Evolutionary conservation across 2,113 vertebrate species (phyloP).

Genomic region (Porphyrio hochstetteri): DNA sequence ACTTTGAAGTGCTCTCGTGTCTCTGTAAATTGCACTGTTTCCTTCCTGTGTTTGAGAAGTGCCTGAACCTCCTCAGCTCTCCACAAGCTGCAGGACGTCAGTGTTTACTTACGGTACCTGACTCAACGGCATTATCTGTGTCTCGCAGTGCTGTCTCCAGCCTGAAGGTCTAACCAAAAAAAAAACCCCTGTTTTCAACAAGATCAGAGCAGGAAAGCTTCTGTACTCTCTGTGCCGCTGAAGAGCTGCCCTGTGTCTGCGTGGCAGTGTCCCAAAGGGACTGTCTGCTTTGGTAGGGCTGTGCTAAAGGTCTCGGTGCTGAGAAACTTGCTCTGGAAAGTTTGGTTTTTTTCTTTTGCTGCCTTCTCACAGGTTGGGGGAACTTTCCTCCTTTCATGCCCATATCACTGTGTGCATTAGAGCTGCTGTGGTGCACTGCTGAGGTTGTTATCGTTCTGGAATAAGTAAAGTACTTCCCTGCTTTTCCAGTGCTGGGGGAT

Average conservation of each 20-base stretch:
- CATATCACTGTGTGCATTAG: rapidly evolving
- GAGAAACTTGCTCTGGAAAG: not conserved
- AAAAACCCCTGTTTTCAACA: not conserved
- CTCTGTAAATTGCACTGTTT: not conserved
- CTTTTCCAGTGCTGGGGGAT: not conserved
- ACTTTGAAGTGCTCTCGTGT: not conserved
- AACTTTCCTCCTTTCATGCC: not conserved
- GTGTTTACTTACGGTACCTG: not conserved
- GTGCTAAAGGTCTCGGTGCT: not conserved
- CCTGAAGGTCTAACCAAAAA: not conserved
- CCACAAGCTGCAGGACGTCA: not conserved
- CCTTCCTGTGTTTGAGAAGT: conserved; percentile 11
- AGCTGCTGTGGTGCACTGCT: not conserved
- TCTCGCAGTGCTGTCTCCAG: not conserved
- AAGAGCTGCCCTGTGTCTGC: not conserved
- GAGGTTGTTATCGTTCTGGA: not conserved
- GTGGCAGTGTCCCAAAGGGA: not conserved
- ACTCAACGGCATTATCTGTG: not conserved
- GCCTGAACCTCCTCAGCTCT: not conserved
- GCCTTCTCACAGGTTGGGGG: not conserved
- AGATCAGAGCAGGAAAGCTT: not conserved
- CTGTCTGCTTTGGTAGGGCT: not conserved
- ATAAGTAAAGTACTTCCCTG: not conserved
- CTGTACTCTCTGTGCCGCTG: not conserved
- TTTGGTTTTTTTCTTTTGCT: not conserved